Evolutionary conservation across 2,797 vertebrate genomes (phyloP).

Genomic region (Gallirallus australis): DNA sequence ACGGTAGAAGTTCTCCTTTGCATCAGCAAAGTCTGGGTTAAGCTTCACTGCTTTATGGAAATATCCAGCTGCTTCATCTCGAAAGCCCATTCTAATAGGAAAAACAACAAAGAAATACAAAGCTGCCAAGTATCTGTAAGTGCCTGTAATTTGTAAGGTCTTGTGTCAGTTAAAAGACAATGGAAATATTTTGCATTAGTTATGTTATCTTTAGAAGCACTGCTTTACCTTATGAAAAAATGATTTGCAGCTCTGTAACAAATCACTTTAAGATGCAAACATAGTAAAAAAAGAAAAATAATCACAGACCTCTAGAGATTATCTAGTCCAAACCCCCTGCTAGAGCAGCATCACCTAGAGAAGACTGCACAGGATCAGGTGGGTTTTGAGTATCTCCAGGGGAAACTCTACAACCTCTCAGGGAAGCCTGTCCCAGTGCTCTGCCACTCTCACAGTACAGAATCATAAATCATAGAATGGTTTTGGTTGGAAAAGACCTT

Average conservation of each 20-base stretch:
- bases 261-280: not conserved
- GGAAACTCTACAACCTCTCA: no score
- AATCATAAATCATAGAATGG: no score
- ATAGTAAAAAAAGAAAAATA: not conserved
- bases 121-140: not conserved
- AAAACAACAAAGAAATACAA: constrained; percentile 4
- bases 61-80: constrained; percentile 96
- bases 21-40: constrained; percentile 90
- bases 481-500: no score
- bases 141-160: not conserved
- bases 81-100: constrained; percentile 90
- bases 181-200: not conserved
- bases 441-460: no score
- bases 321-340: no score
- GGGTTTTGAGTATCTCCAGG: no score
- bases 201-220: not conserved
- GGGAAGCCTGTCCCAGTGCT: no score
- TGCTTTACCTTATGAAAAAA: not conserved
- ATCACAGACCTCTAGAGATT: no score
- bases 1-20: constrained; percentile 96
- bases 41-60: constrained; percentile 96
- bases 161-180: not conserved
- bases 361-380: no score
- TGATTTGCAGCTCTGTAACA: not conserved
- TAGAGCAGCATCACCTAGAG: no score